Conservation (phyloP, 2,888 invertebrate genomes). For the Drosophila tanythrix region DNA sequence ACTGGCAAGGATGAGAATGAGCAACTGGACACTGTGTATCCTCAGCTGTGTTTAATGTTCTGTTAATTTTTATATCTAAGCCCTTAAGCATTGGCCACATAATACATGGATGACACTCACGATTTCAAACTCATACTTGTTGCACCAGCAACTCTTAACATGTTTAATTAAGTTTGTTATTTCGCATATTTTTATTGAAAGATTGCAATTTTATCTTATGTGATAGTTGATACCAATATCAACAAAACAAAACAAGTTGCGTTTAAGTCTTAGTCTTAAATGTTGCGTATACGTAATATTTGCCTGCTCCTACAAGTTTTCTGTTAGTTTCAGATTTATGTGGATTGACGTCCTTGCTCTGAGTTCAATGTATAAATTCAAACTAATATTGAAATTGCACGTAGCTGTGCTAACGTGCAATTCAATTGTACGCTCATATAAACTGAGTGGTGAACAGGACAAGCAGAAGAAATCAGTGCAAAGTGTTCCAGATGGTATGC, state of each 20-base stretch:
- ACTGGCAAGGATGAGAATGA: slow-evolving; percentile 5
- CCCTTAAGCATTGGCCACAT: slow-evolving; percentile 6
- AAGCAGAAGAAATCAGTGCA: slow-evolving; percentile 32
- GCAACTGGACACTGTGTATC: background rate
- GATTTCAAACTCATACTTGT: slow-evolving; percentile 12
- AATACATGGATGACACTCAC: background rate
- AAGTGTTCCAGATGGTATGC: slow-evolving; percentile 18
- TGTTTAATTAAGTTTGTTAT: slow-evolving; percentile 8
- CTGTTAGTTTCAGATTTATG: background rate
- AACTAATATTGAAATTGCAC: slow-evolving; percentile 22
- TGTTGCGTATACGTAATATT: slow-evolving; percentile 12
- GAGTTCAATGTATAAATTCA: background rate
- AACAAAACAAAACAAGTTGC: background rate
- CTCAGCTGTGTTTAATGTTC: slow-evolving; percentile 13
- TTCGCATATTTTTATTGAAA: background rate
- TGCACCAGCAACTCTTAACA: slow-evolving; percentile 10
- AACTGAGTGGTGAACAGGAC: slow-evolving; percentile 10
- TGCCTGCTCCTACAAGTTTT: background rate
- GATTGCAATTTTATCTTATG: background rate
- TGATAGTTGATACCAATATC: background rate
- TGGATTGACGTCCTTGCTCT: background rate
- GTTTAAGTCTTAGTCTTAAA: background rate
- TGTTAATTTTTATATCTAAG: slow-evolving; percentile 21
- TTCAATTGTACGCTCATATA: slow-evolving; percentile 18
- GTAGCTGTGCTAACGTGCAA: slow-evolving; percentile 17